Evolutionary conservation across 2,113 vertebrate species (phyloP).

Genomic region (Castor canadensis): DNA sequence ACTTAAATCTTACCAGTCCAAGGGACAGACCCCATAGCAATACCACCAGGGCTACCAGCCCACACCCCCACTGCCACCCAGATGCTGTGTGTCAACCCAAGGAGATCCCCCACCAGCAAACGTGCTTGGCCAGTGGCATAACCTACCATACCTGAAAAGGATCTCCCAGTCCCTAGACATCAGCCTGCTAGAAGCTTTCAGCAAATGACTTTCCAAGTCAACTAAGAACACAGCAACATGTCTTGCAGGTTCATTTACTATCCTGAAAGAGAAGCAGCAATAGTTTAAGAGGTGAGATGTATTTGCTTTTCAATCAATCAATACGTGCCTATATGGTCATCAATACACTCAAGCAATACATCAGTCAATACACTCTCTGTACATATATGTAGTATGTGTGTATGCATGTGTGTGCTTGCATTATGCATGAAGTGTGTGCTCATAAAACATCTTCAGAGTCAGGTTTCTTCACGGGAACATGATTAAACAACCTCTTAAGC

Average conservation of each 20-base stretch:
- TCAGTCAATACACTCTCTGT: neutral
- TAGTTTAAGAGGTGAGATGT: neutral
- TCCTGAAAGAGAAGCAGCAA: neutral
- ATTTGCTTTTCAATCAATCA: neutral
- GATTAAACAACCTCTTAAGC: neutral
- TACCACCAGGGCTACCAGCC: neutral
- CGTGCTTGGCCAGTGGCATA: neutral
- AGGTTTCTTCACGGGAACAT: neutral
- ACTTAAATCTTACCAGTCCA: conserved; percentile 30
- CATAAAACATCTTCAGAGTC: neutral
- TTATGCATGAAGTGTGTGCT: neutral
- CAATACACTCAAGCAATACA: neutral
- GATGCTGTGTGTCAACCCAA: neutral
- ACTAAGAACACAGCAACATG: neutral
- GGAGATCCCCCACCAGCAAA: neutral
- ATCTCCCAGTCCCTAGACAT: neutral
- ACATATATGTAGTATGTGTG: neutral
- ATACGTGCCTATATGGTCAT: no score
- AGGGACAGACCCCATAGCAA: neutral
- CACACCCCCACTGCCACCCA: neutral
- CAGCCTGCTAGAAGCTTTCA: conserved; percentile 8
- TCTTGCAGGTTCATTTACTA: neutral
- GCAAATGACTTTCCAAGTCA: neutral
- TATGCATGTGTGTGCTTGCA: neutral
- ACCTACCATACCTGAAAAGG: neutral